Conservation (phyloP, 2,888 invertebrate species). For the Diaphora mendica region DNA sequence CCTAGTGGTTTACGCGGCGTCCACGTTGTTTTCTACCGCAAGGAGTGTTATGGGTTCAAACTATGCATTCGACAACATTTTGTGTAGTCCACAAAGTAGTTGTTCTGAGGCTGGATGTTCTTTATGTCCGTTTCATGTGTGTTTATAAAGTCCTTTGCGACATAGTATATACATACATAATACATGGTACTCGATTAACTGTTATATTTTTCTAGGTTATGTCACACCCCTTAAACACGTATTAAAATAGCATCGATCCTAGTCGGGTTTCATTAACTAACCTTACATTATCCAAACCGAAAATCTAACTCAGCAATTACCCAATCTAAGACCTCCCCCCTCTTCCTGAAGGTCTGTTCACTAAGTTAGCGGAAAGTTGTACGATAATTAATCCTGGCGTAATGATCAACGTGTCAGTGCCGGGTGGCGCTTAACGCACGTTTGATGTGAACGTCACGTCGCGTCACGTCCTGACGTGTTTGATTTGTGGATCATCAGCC, state of each 20-base stretch:
- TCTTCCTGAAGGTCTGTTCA: background rate
- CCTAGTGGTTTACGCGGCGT: too few relatives aligned
- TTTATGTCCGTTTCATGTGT: too few relatives aligned
- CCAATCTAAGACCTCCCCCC: background rate
- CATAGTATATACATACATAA: too few relatives aligned
- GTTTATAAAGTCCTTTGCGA: too few relatives aligned
- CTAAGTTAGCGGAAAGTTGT: slow-evolving; percentile 13
- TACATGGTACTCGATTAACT: too few relatives aligned
- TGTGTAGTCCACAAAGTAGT: too few relatives aligned
- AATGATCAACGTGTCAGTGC: slow-evolving; percentile 43
- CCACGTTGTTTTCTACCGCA: too few relatives aligned
- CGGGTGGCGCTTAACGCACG: slow-evolving; percentile 33
- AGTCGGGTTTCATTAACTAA: background rate
- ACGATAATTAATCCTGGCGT: slow-evolving; percentile 43
- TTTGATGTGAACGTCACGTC: slow-evolving; percentile 49
- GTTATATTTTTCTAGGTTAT: too few relatives aligned
- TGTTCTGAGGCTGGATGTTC: too few relatives aligned
- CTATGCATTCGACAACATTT: too few relatives aligned
- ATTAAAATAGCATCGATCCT: background rate
- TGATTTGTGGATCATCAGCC: slow-evolving; percentile 18
- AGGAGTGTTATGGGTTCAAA: too few relatives aligned
- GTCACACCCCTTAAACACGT: background rate
- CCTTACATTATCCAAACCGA: background rate
- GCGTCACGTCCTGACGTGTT: slow-evolving; percentile 34
- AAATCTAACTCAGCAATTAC: slow-evolving; percentile 3